Base-by-base conservation (phyloP, 2,888 invertebrate species). In the Caenorhabditis doughertyi region DNA sequence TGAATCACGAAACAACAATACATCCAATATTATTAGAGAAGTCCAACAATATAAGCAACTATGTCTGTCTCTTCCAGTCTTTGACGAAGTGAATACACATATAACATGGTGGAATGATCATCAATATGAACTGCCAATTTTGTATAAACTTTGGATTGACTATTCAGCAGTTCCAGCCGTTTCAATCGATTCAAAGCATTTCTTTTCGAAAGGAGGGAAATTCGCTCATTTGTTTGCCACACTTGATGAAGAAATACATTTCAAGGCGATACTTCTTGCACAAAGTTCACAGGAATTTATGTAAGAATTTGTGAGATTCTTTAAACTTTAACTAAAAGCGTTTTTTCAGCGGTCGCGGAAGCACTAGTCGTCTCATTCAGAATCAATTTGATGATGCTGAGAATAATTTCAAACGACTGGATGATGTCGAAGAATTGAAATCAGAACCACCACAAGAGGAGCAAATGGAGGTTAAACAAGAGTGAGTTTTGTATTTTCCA, bases 261-360 rank as follows among this genome's bases (percentile, higher is more conserved):
- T 51, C 16, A 76, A 68, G 27, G 76, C 67, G 11, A 23, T 67
- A 18, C 42, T 76, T 3, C 32, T 76, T 7, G 76, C 76, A 11
- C 76, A 76, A 27, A 76, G 60, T 21, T 65, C 65, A 9, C 76
- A 76, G 27, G 29, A 68, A 42, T 76, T 68, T 25, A 60, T 76
- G 76, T 76, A 39, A 51, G 67, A 35, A 25, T 60, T n/a, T n/a
- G n/a, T n/a, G n/a, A n/a, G n/a, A n/a, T n/a, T 0, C 7, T 51
- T 53, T 67, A 13, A 0, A n/a, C 8, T 39, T 25, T 1, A 47
- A 18, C 7, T 8, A 51, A 39, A 53, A 2, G 35, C 16, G 9
- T 3, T 51, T 49, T 62, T 72, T 51, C 71, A 72, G 72, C 7
- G 72, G 72, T 16, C 72, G 72, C 16, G 72, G 72, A 62, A 51